Evolutionary conservation across 2,888 invertebrate genomes (phyloP).

Genomic region (Thelaira solivaga): DNA sequence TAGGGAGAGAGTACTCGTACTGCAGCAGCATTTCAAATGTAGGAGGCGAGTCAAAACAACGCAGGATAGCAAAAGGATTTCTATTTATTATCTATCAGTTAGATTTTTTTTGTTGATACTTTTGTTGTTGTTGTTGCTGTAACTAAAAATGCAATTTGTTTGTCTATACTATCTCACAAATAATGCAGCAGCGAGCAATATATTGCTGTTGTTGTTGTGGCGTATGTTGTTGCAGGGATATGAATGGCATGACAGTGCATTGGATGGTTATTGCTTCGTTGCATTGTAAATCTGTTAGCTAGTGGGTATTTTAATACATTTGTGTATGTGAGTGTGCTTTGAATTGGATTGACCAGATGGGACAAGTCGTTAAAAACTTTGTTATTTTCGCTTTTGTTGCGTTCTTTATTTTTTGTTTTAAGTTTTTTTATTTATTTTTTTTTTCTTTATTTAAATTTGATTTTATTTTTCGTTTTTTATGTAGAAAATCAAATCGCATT

Average conservation of each 20-base stretch:
- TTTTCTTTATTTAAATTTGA: constrained; percentile 66
- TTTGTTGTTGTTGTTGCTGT: constrained; percentile 27
- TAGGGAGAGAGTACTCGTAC: too few species aligned
- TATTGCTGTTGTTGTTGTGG: neutral
- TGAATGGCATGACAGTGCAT: constrained; percentile 24
- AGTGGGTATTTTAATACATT: neutral
- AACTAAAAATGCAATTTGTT: constrained; percentile 57
- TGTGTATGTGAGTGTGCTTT: constrained; percentile 3
- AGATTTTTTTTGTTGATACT: neutral
- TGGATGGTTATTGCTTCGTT: constrained; percentile 13
- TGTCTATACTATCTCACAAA: constrained; percentile 56
- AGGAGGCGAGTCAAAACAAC: neutral
- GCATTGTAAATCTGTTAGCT: neutral
- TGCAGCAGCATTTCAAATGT: neutral
- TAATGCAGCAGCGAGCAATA: constrained; percentile 50
- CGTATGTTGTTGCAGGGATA: constrained; percentile 1
- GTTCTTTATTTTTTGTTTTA: constrained; percentile 22
- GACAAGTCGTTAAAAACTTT: constrained; percentile 58
- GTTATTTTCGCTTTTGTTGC: constrained; percentile 33
- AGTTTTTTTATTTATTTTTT: constrained; percentile 2
- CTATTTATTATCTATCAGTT: constrained; percentile 47
- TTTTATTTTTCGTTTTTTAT: constrained; percentile 53
- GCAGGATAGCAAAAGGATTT: constrained; percentile 25
- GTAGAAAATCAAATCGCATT: constrained; percentile 50
- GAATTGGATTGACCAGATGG: constrained; percentile 59